Evolutionary conservation across 2,113 vertebrate genomes (phyloP), one percentile per base, ranked within the genome.

Genomic region (Panthera leo): DNA sequence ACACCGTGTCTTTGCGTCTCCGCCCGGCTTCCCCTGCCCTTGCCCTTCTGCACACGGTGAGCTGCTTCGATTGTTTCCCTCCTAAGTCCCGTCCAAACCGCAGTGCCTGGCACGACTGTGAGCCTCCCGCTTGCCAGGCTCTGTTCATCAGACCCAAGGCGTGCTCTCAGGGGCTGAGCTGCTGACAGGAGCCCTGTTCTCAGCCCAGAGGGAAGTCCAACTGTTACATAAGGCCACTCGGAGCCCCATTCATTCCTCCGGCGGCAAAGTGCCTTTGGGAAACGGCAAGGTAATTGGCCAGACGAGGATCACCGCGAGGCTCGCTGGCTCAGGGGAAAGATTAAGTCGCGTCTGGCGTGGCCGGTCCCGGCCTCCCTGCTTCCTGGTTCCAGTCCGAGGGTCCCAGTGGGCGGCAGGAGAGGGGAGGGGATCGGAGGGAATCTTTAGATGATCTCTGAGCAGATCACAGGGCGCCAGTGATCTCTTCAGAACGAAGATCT

Each of bases 91-190:
- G 93, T 97, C 98, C 98, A 98, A 92, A 98, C 94, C 96, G 91
- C 97, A 92, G 96, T 68, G 92, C 98, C 73, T 14, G 97, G 98
- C 98, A 97, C 94, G 61, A 86, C 97, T 97, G 96, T 97, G 93
- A 97, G 96, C 85, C 96, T 78, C 90, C 96, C 42, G 16, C 29
- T 45, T 34, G 76, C 76, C 76, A 79, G 68, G 79, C 97, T 82
- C 92, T 98, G 97, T 96, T 98, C 97, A 97, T 98, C 98, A 95
- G 98, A 96, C 98, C 98, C 98, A 96, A 98, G 97, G 97, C 96
- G 36, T 95, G 95, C 97, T 95, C 98, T 97, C 97, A 97, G 96
- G 97, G 97, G 94, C 97, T 93, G 98, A 97, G 83, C 85, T 95
- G 84, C 98, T 97, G 96, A 98, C 98, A 96, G 98, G 98, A 97